phyloP scores from a whole-genome alignment of 2,113 vertebrate species.

The Nothocercus julius region DNA sequence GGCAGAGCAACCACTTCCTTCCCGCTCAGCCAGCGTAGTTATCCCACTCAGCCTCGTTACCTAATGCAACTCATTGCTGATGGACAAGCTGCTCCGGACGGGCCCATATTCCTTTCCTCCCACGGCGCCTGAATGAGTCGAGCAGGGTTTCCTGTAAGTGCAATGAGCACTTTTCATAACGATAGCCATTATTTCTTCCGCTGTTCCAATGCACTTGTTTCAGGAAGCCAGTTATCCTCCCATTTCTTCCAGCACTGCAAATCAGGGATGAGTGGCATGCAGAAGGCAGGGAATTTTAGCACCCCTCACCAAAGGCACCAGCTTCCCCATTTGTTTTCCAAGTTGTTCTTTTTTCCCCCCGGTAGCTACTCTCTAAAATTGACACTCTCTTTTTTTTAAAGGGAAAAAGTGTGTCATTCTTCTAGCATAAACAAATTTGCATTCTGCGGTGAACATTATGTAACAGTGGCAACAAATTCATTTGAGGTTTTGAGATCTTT shows the following conservation, averaged over 20 bases:
- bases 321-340: background rate
- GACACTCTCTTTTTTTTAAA: background rate
- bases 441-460: background rate
- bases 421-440: background rate
- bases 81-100: background rate
- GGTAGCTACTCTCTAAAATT: background rate
- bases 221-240: background rate
- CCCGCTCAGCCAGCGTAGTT: background rate
- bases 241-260: background rate
- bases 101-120: background rate
- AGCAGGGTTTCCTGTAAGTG: background rate
- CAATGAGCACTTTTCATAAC: background rate
- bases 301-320: background rate
- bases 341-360: background rate
- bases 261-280: background rate
- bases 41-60: background rate
- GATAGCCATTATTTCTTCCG: background rate
- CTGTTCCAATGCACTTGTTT: background rate
- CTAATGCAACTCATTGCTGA: background rate
- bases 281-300: background rate
- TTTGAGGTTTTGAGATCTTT: background rate
- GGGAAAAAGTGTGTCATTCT: background rate
- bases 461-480: background rate
- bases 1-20: conserved; percentile 19
- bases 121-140: background rate